Evolutionary conservation across 2,797 vertebrate genomes (phyloP).

Genomic region (Liasis olivaceus): DNA sequence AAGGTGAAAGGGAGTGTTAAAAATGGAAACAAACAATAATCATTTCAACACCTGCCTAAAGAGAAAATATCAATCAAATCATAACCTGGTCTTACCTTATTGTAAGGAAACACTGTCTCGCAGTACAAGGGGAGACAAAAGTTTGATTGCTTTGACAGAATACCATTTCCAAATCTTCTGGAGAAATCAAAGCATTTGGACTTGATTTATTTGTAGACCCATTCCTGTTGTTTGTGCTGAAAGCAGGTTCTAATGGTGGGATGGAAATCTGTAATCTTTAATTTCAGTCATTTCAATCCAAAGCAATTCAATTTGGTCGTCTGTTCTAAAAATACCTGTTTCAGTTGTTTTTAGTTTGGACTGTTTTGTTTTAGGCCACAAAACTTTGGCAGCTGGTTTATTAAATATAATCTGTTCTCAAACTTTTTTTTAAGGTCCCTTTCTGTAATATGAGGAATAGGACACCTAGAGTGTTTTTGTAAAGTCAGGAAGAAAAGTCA

Average conservation of each 20-base stretch:
- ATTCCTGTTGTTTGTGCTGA: background rate
- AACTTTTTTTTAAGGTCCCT: background rate
- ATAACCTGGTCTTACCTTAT: background rate
- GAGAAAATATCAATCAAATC: background rate
- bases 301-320: background rate
- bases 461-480: background rate
- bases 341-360: background rate
- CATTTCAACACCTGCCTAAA: background rate
- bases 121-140: background rate
- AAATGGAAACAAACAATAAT: background rate
- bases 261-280: background rate
- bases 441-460: background rate
- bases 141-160: background rate
- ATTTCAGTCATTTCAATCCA: background rate
- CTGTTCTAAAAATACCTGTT: background rate
- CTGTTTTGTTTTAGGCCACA: background rate
- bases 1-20: background rate
- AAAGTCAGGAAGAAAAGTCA: background rate
- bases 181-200: background rate
- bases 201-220: background rate
- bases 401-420: background rate
- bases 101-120: background rate
- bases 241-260: background rate
- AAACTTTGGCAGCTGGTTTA: background rate
- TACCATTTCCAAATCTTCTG: background rate